phyloP scores from a whole-genome alignment of 2,888 invertebrate species.

The Aphelenchoides bicaudatus region DNA sequence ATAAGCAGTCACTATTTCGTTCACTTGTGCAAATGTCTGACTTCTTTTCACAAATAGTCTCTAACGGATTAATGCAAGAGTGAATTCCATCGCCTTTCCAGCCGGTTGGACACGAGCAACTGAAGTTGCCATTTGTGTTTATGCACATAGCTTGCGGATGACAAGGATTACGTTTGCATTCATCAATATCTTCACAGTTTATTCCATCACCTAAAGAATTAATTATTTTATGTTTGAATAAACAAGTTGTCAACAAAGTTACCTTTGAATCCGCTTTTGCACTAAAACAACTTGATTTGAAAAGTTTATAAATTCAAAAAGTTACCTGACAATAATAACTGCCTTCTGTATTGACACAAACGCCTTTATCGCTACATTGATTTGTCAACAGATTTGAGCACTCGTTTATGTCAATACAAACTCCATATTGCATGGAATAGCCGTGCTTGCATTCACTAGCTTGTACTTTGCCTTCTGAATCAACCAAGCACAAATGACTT shows the following conservation, averaged over 20 bases:
- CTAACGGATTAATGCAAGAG: conserved; percentile 47
- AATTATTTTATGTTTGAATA: no score
- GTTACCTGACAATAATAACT: conserved; percentile 47
- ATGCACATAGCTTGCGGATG: conserved; percentile 58
- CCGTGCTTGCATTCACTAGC: conserved; percentile 49
- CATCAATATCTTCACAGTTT: conserved; percentile 53
- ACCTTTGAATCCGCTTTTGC: no score
- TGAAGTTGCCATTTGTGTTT: conserved; percentile 55
- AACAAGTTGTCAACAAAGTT: no score
- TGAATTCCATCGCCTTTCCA: conserved; percentile 48
- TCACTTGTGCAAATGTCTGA: conserved; percentile 43
- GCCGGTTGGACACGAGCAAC: conserved; percentile 57
- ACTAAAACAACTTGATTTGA: no score
- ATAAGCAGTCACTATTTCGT: conserved; percentile 25
- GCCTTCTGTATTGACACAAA: conserved; percentile 45
- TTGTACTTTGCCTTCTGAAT: conserved; percentile 39
- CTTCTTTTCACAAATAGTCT: conserved; percentile 42
- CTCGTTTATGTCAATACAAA: conserved; percentile 45
- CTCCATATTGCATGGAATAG: conserved; percentile 37
- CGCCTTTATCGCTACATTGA: conserved; percentile 41
- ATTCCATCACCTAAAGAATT: conserved; percentile 56
- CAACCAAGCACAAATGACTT: conserved; percentile 46
- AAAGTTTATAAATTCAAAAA: no score
- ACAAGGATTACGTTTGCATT: conserved; percentile 46
- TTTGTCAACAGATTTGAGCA: conserved; percentile 31